phyloP scores from a whole-genome alignment of 1,140 invertebrate genomes.

The Polyergus mexicanus region DNA sequence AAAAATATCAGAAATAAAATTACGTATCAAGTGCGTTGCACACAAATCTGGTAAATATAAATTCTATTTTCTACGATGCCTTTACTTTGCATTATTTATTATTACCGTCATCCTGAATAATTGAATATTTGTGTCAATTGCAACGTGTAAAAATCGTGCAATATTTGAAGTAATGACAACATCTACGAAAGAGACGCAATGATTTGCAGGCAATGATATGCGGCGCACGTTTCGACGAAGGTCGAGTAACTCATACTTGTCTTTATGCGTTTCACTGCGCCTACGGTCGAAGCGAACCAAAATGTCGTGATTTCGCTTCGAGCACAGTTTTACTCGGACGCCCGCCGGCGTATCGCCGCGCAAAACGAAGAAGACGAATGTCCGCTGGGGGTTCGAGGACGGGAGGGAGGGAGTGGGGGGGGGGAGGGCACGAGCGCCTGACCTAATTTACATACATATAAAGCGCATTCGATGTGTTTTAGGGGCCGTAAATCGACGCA shows the following conservation, averaged over 20 bases:
- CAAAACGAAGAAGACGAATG: constrained; percentile 27
- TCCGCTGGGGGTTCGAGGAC: constrained; percentile 52
- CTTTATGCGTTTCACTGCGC: constrained; percentile 68
- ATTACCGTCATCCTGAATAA: neutral
- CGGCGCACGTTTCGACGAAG: constrained; percentile 60
- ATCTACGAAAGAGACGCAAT: neutral
- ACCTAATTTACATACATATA: constrained; percentile 87
- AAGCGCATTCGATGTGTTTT: constrained; percentile 87
- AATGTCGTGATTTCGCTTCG: constrained; percentile 82
- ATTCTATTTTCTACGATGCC: neutral
- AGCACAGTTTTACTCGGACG: constrained; percentile 77
- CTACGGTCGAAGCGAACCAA: constrained; percentile 67
- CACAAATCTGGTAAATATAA: neutral
- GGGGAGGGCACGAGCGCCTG: constrained; percentile 77
- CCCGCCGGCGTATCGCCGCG: constrained; percentile 46
- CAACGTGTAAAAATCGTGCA: neutral
- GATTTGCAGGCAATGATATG: constrained; percentile 40
- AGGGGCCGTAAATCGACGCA: constrained; percentile 87
- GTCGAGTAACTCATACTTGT: constrained; percentile 63
- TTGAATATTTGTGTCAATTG: neutral
- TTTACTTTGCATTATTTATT: neutral
- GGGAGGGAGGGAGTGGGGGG: too few relatives aligned
- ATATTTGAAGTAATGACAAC: constrained; percentile 4
- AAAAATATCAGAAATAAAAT: neutral
- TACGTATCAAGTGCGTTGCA: neutral